Base-by-base conservation (phyloP, 2,113 vertebrate species). In the Monopterus albus region DNA sequence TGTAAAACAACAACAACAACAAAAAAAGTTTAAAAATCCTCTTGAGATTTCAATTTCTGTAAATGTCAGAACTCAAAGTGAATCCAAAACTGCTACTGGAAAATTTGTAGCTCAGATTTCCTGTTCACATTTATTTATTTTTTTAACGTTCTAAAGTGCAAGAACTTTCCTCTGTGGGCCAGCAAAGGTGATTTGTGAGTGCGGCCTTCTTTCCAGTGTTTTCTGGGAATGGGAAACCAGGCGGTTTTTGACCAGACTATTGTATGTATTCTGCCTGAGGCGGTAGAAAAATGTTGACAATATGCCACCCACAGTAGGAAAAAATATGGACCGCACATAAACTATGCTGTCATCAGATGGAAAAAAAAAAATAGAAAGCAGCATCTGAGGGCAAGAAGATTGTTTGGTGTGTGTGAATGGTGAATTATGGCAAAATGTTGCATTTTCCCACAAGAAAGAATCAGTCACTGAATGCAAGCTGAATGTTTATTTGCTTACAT, bases 171-270 rank as follows among this genome's bases (percentile, higher is more conserved):
- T 55, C 40, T 51, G 33, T 9, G n/a, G 70, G 38, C 75, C 52
- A 42, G 62, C 72, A 64, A 56, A 57, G 46, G 45, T 73, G 72
- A 87, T 88, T 84, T 78, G 64, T 74, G 62, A 84, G 63, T 66
- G 25, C 10, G 2, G 67, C 42, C 29, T 71, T 51, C 28, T 36
- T 8, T 15, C 62, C 50, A 65, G 23, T 63, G 52, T 68, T 46
- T 68, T 71, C 66, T 42, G 50, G 57, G 39, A 80, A 81, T 68
- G 67, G 78, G 42, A 81, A 67, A 64, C 18, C 1, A 64, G 21
- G 38, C 3, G 5, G 33, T 61, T 81, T 81, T 56, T 78, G 40
- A 79, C 56, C 60, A 31, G 39, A 55, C 62, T 63, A 64, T 57
- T 70, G 64, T 57, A 51, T 43, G 36, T 28, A 13, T 1, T 25